Evolutionary conservation across 2,888 invertebrate genomes (phyloP).

Genomic region (Deilephila elpenor): DNA sequence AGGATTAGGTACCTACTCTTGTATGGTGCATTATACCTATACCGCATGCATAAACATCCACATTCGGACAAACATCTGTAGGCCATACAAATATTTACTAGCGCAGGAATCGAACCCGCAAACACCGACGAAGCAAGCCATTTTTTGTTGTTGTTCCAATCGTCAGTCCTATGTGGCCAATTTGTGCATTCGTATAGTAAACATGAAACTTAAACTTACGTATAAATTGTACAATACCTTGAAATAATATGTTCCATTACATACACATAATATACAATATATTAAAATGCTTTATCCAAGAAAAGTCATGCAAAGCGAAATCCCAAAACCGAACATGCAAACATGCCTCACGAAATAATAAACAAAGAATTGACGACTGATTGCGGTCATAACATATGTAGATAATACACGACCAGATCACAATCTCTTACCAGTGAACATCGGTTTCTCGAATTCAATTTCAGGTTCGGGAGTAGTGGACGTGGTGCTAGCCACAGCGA

Average conservation of each 20-base stretch:
- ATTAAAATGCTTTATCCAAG: neutral
- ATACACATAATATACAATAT: neutral
- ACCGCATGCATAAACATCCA: too few relatives aligned
- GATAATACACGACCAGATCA: constrained; percentile 22
- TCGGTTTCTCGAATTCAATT: constrained; percentile 46
- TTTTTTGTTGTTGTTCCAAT: too few relatives aligned
- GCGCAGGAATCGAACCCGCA: too few relatives aligned
- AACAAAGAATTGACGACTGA: neutral
- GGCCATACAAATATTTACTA: too few relatives aligned
- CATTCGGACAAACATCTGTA: too few relatives aligned
- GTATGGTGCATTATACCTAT: too few relatives aligned
- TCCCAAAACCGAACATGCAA: constrained; percentile 28
- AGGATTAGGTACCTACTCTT: too few relatives aligned
- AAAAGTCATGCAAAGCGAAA: constrained; percentile 32
- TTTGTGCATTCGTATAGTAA: neutral
- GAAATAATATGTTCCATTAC: neutral
- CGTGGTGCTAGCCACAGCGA: constrained; percentile 41
- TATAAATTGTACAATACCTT: too few relatives aligned
- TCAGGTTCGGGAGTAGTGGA: constrained; percentile 28
- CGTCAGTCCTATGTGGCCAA: neutral
- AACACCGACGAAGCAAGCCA: too few relatives aligned
- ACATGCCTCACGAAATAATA: neutral
- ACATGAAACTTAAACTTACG: neutral
- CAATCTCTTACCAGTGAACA: constrained; percentile 69
- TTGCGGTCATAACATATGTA: neutral